These are phyloP conservation scores for Eulemur macaco DNA, from an alignment of 2,113 vertebrate genomes.

Conservation along the genomic window DNA sequence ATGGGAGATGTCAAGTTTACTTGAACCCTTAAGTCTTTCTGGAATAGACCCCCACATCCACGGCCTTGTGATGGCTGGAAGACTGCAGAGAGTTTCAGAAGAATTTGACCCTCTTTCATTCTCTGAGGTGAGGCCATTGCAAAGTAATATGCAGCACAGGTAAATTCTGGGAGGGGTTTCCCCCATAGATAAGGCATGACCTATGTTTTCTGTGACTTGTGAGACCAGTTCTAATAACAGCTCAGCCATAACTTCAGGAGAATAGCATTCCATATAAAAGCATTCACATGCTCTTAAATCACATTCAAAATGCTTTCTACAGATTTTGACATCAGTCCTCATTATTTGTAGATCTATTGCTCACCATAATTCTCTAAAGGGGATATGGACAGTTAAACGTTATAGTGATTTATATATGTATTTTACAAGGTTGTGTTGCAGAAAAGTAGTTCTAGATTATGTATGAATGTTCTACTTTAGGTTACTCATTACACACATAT, in stretches of 20 bases:
- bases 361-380: constrained; percentile 77
- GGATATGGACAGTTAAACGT: constrained; percentile 71
- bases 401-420: constrained; percentile 67
- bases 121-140: constrained; percentile 42
- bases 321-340: constrained; percentile 61
- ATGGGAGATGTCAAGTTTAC: neutral
- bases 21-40: constrained; percentile 19
- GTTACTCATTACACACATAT: constrained; percentile 70
- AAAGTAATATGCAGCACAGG: constrained; percentile 19
- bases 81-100: constrained; percentile 64
- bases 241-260: constrained; percentile 39
- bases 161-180: constrained; percentile 33
- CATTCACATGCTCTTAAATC: constrained; percentile 65
- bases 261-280: constrained; percentile 60
- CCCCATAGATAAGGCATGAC: constrained; percentile 60
- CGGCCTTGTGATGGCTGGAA: constrained; percentile 58
- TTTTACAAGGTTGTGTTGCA: constrained; percentile 79
- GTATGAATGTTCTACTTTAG: constrained; percentile 69
- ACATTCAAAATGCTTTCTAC: constrained; percentile 35
- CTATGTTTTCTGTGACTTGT: constrained; percentile 45
- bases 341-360: constrained; percentile 70
- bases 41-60: neutral
- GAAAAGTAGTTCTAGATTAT: constrained; percentile 74
- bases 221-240: constrained; percentile 21
- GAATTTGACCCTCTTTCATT: constrained; percentile 45